Percentiles rank a stretch among this genome's conserved stretches.
Conservation (phyloP, 2,888 invertebrate species). For the Limnephilus lunatus region DNA sequence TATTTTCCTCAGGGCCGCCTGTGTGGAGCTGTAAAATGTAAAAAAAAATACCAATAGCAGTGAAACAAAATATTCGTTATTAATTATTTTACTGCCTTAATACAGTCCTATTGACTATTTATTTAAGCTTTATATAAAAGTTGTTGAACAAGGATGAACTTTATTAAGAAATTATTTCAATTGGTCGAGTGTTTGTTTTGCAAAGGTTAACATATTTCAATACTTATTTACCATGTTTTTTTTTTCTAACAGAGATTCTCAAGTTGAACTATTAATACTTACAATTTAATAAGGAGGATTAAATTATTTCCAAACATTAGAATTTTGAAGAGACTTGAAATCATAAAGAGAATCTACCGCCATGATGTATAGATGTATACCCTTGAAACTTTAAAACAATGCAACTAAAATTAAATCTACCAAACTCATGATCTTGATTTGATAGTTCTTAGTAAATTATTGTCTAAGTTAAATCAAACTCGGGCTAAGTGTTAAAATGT, state of each 20-base stretch:
- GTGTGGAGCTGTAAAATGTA: too few relatives aligned
- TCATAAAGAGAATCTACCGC: neutral
- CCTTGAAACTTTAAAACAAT: neutral
- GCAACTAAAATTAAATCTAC: neutral
- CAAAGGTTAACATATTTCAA: neutral
- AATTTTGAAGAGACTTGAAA: neutral
- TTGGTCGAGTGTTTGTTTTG: neutral
- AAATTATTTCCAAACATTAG: neutral
- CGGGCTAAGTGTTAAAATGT: neutral
- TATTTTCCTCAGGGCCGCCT: too few relatives aligned
- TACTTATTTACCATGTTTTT: neutral
- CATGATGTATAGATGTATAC: neutral
- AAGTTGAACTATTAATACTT: neutral
- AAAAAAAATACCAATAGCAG: too few relatives aligned
- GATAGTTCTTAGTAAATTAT: neutral
- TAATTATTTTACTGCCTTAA: too few relatives aligned
- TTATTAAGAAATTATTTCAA: neutral
- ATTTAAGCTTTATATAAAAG: neutral
- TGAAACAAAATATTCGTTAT: too few relatives aligned
- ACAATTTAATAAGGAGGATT: neutral
- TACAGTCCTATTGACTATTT: neutral
- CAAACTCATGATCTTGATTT: neutral
- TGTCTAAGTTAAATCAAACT: neutral
- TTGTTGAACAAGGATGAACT: neutral
- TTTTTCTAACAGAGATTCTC: neutral